These are phyloP conservation scores for Perca fluviatilis DNA, from an alignment of 2,113 vertebrate species.

Conservation along the genomic window DNA sequence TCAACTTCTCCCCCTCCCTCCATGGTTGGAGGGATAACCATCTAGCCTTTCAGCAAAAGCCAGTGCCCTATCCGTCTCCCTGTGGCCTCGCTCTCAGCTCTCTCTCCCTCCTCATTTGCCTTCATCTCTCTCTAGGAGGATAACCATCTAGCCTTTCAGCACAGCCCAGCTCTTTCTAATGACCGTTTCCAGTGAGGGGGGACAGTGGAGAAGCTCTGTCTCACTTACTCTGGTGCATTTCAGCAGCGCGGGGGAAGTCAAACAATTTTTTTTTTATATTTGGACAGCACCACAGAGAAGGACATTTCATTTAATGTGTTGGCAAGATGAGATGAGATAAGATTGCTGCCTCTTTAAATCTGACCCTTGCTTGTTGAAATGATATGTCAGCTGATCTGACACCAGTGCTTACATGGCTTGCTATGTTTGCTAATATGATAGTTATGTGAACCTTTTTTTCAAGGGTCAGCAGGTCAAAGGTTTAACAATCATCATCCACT, in stretches of 20 bases:
- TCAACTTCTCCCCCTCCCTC: constrained; percentile 17
- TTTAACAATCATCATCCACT: background rate
- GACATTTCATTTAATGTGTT: constrained; percentile 44
- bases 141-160: constrained; percentile 79
- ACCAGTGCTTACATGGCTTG: constrained; percentile 6
- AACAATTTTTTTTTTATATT: constrained; percentile 41
- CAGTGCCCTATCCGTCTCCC: constrained; percentile 59
- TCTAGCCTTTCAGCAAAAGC: constrained; percentile 68
- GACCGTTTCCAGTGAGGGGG: constrained; percentile 66
- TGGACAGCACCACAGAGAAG: constrained; percentile 20
- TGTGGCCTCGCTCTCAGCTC: constrained; percentile 43
- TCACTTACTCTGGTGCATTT: constrained; percentile 26
- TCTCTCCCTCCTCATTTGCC: constrained; percentile 47
- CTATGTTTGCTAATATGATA: constrained; percentile 22
- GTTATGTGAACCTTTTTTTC: constrained; percentile 5
- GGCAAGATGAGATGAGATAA: constrained; percentile 34
- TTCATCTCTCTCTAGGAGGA: constrained; percentile 62
- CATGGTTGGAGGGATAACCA: constrained; percentile 54
- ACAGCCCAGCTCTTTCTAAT: constrained; percentile 71
- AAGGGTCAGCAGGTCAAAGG: background rate
- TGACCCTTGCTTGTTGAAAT: constrained; percentile 3
- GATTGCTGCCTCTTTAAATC: constrained; percentile 17
- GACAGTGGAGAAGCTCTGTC: constrained; percentile 72
- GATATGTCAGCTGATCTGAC: background rate
- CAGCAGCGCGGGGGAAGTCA: constrained; percentile 20